phyloP scores from a whole-genome alignment of 2,797 vertebrate genomes.

The Myotis planiceps region DNA sequence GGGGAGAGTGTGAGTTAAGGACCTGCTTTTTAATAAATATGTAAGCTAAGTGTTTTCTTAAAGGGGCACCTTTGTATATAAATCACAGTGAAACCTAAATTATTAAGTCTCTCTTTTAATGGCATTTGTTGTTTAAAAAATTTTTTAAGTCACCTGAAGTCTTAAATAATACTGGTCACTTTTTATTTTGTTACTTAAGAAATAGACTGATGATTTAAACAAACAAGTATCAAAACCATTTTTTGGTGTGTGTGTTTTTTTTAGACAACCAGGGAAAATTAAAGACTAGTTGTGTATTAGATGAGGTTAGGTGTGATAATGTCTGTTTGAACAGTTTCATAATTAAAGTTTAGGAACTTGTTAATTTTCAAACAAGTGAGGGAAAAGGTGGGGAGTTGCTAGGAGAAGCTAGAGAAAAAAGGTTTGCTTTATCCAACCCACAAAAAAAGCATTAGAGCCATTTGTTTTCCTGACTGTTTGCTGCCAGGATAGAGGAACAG shows the following conservation, averaged over 20 bases:
- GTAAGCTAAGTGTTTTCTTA: background rate
- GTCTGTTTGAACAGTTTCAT: background rate
- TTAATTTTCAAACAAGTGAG: slow-evolving; percentile 10
- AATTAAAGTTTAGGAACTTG: slow-evolving; percentile 35
- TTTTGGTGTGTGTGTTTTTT: background rate
- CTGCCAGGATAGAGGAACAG: background rate
- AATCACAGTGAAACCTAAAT: slow-evolving; percentile 39
- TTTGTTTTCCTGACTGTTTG: background rate
- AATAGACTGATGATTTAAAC: background rate
- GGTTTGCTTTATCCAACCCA: background rate
- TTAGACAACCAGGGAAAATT: slow-evolving; percentile 9
- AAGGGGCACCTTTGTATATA: background rate
- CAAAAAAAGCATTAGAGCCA: background rate
- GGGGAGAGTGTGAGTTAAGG: background rate
- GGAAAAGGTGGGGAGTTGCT: background rate
- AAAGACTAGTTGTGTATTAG: background rate
- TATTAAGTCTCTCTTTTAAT: background rate
- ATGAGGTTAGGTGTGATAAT: background rate
- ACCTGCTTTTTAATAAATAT: slow-evolving; percentile 18
- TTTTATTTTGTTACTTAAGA: slow-evolving; percentile 26
- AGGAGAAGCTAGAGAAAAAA: slow-evolving; percentile 27
- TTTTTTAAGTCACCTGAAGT: background rate
- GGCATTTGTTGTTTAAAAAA: background rate
- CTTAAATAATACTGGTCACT: background rate
- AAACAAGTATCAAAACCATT: background rate